phyloP scores from a whole-genome alignment of 1,140 invertebrate genomes.

The Drosophila sucinea region DNA sequence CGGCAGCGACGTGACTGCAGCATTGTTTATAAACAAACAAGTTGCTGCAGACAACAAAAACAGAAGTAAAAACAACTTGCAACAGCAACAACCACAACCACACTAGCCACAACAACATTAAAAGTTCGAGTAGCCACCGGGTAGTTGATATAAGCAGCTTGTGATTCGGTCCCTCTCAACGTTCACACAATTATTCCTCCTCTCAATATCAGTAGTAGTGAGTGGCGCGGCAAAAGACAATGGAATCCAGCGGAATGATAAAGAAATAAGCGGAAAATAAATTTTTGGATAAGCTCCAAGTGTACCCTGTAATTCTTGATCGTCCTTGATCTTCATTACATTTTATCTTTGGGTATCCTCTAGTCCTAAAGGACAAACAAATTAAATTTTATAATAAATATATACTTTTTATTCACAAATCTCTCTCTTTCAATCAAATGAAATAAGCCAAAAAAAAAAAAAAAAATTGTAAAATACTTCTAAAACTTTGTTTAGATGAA shows the following conservation, averaged over 20 bases:
- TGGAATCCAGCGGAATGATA: neutral
- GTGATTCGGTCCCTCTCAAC: slow-evolving; percentile 15
- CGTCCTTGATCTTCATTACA: too few species aligned
- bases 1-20: slow-evolving; percentile 56
- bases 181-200: slow-evolving; percentile 9
- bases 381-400: too few species aligned
- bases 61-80: slow-evolving; percentile 4
- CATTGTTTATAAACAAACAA: slow-evolving; percentile 76
- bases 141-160: slow-evolving; percentile 23
- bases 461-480: too few species aligned
- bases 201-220: slow-evolving; percentile 3
- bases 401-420: too few species aligned
- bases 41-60: slow-evolving; percentile 30
- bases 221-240: slow-evolving; percentile 14
- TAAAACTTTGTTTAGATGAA: too few species aligned
- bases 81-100: slow-evolving; percentile 4
- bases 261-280: neutral
- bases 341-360: too few species aligned
- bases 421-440: too few species aligned
- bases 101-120: slow-evolving; percentile 10
- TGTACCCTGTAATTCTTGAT: too few species aligned
- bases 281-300: neutral
- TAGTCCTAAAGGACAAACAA: too few species aligned
- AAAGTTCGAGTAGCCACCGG: slow-evolving; percentile 24
- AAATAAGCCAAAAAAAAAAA: too few species aligned